These are phyloP conservation scores for Anguilla japonica DNA, from an alignment of 2,113 vertebrate genomes.

Conservation along the genomic window DNA sequence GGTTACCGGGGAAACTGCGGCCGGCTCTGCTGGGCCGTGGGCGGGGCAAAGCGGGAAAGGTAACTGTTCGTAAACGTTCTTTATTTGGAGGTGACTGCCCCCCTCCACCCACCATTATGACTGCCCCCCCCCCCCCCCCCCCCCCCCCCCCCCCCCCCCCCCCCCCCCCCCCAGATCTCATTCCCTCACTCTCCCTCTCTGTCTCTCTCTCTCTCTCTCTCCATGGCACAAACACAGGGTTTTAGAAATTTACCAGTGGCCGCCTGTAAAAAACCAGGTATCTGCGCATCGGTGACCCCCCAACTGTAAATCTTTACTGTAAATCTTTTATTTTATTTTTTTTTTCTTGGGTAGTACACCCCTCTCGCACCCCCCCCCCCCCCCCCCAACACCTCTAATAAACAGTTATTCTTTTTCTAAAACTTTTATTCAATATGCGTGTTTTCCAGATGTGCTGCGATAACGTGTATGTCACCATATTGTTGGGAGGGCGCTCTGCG, in stretches of 20 bases:
- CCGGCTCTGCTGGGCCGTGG: too few relatives aligned
- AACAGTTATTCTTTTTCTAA: slow-evolving; percentile 8
- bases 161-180: too few relatives aligned
- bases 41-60: too few relatives aligned
- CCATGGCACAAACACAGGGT: not conserved
- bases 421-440: slow-evolving; percentile 30
- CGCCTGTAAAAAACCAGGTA: not conserved
- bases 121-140: too few relatives aligned
- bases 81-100: too few relatives aligned
- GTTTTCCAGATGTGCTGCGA: slow-evolving; percentile 26
- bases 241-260: not conserved
- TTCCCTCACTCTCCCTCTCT: not conserved
- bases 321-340: not conserved
- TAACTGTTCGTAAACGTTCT: too few relatives aligned
- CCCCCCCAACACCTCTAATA: slow-evolving; percentile 4
- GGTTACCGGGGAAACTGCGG: too few relatives aligned
- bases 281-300: not conserved
- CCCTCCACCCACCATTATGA: too few relatives aligned
- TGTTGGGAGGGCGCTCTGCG: slow-evolving; percentile 22
- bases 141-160: too few relatives aligned
- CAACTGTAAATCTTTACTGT: not conserved
- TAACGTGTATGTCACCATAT: slow-evolving; percentile 42
- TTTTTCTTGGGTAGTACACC: slow-evolving; percentile 6
- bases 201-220: not conserved
- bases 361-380: not conserved